Base-by-base conservation (phyloP, 2,113 vertebrate genomes). In the Mirza zaza region DNA sequence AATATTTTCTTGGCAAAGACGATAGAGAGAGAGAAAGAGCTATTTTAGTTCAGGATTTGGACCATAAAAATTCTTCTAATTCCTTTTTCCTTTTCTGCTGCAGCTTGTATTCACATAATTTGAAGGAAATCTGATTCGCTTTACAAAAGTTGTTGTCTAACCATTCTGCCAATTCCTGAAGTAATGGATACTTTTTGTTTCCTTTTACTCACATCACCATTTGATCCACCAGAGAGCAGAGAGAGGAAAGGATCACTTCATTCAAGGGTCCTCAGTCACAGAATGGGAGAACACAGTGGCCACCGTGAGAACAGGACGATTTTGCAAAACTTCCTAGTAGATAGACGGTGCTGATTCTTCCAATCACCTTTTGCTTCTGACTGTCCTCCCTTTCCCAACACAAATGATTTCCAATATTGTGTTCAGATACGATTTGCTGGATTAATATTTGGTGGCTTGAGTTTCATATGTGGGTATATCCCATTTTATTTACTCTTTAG, bases 1-100 rank as follows among this genome's bases (percentile, higher is more conserved):
- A 39, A 42, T 94, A n/a, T 73, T 90, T 52, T 91, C 39, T 91
- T 97, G 67, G 61, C 34, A 71, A 87, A 96, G 65, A 15, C 27
- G 73, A 71, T 14, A 70, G 8, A 87, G 18, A 55, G 6, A 48
- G 7, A 82, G 18, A 55, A 5, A 11, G 42, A 50, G 25, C 11
- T 90, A 15, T 57, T 91, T 93, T 57, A 77, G 29, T 75, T 96
- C 15, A 75, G 79, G 25, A 75, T 86, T 82, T 73, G 93, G 39
- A 29, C 29, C 21, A 50, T 48, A 32, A 70, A 32, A 32, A 63
- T 80, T 90, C 36, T 70, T 68, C 73, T 76, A 39, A 87, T 94
- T 95, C 39, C 61, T 73, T 50, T 68, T 87, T 89, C 21, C 20
- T 84, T 89, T 90, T 75, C 59, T 86, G 27, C 36, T 85, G 20